These are phyloP conservation scores for Vicugna pacos DNA, from an alignment of 2,113 vertebrate genomes.

Conservation along the genomic window DNA sequence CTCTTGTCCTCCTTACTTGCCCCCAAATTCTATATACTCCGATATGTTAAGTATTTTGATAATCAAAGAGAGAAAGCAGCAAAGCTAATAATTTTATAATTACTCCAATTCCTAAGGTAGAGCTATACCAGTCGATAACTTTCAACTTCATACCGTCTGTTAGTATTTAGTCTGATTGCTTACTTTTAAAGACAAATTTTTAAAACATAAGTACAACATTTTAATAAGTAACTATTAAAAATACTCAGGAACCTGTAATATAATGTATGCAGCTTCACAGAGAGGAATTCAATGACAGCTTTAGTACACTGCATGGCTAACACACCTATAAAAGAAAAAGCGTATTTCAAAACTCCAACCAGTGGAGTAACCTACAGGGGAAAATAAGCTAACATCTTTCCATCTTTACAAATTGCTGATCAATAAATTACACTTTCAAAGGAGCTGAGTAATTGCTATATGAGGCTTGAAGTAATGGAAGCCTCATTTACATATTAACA, in stretches of 20 bases:
- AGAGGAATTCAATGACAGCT: constrained; percentile 80
- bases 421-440: constrained; percentile 87
- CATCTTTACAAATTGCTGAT: constrained; percentile 86
- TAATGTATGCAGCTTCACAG: constrained; percentile 74
- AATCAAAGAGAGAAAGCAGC: background rate
- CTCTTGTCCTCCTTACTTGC: background rate
- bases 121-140: constrained; percentile 32
- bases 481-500: constrained; percentile 86
- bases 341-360: constrained; percentile 84
- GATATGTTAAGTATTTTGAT: background rate
- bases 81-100: constrained; percentile 54
- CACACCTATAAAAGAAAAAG: constrained; percentile 79
- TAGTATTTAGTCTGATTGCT: constrained; percentile 73
- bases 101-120: background rate
- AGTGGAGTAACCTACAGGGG: constrained; percentile 87
- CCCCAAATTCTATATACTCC: background rate
- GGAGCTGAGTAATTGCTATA: constrained; percentile 86
- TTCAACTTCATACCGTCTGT: constrained; percentile 73
- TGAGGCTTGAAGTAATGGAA: constrained; percentile 76
- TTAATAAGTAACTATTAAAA: background rate
- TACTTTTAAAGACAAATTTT: constrained; percentile 46
- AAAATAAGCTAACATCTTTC: constrained; percentile 86
- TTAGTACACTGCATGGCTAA: constrained; percentile 73
- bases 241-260: constrained; percentile 29
- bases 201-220: background rate